phyloP scores from a whole-genome alignment of 2,113 vertebrate species.

The Vidua macroura region DNA sequence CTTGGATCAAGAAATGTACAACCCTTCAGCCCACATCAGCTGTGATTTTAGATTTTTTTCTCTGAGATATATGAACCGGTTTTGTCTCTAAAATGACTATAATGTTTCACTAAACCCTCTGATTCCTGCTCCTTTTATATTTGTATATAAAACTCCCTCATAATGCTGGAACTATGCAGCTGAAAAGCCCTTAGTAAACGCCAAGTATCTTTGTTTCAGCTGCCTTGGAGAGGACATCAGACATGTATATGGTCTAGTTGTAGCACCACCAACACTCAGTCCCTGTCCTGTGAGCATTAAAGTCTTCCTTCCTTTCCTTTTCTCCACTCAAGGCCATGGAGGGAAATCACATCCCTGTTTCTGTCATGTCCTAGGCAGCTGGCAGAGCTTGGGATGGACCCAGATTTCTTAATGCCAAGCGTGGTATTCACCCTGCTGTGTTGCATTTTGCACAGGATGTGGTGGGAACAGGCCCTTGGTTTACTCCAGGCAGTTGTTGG shows the following conservation, averaged over 20 bases:
- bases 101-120: not conserved
- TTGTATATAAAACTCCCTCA: not conserved
- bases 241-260: not conserved
- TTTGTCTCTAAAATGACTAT: not conserved
- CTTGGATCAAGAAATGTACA: not conserved
- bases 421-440: not conserved
- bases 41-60: not conserved
- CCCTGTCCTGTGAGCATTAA: too few relatives aligned
- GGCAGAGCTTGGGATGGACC: not conserved
- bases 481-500: not conserved
- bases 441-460: not conserved
- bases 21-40: not conserved
- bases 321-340: not conserved
- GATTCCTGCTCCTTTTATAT: not conserved
- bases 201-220: not conserved
- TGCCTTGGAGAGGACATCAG: not conserved
- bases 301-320: not conserved
- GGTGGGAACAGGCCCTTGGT: not conserved
- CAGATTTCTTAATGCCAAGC: not conserved
- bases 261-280: not conserved
- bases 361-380: not conserved
- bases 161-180: not conserved
- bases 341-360: not conserved
- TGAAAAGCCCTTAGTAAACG: not conserved
- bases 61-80: not conserved